These are phyloP conservation scores for Oreochromis niloticus DNA, from an alignment of 2,113 vertebrate species.

Conservation along the genomic window DNA sequence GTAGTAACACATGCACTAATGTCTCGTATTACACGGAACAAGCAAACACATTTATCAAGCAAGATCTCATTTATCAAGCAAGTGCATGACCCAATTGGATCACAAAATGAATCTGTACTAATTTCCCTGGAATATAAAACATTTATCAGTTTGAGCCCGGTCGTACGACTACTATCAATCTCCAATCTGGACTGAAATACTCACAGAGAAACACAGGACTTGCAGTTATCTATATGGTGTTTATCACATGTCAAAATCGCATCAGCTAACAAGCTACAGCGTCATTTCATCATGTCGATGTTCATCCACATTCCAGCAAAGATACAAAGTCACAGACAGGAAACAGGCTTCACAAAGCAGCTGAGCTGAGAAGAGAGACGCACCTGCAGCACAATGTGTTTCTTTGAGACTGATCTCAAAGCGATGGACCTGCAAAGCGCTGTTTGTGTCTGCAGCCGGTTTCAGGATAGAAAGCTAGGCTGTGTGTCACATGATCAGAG, in stretches of 20 bases:
- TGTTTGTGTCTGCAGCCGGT: not conserved
- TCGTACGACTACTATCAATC: not conserved
- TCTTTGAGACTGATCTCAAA: not conserved
- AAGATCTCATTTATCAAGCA: constrained; percentile 6
- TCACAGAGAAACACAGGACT: not conserved
- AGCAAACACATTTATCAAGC: constrained; percentile 1
- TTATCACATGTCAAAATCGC: not conserved
- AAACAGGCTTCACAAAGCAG: not conserved
- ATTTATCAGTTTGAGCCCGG: not conserved
- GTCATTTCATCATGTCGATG: not conserved
- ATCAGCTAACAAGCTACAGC: not conserved
- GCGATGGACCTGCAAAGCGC: not conserved
- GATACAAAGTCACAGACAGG: not conserved
- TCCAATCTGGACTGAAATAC: not conserved
- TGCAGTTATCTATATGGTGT: not conserved
- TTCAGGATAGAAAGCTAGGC: not conserved
- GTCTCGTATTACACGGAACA: not conserved
- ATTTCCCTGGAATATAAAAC: constrained; percentile 12
- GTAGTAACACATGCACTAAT: not conserved
- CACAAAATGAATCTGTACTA: not conserved
- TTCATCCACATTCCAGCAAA: not conserved
- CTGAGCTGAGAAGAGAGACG: not conserved
- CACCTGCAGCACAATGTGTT: not conserved
- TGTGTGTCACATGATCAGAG: not conserved
- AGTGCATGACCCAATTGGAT: not conserved